These are phyloP conservation scores for Planiliza haematocheilus DNA, from an alignment of 2,113 vertebrate species.

Conservation along the genomic window DNA sequence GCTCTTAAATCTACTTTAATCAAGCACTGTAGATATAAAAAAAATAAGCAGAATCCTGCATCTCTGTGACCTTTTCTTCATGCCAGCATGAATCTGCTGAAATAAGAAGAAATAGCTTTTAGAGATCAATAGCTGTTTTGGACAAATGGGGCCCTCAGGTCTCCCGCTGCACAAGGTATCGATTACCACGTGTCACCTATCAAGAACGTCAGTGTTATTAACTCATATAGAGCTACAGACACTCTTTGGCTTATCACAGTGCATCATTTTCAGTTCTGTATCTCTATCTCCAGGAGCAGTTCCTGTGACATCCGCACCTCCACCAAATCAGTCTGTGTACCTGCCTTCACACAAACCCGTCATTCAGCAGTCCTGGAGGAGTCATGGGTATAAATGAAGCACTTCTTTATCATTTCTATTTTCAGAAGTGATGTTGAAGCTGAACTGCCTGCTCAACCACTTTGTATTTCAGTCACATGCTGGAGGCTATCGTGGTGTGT, in stretches of 20 bases:
- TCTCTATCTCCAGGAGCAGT: slow-evolving; percentile 21
- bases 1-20: slow-evolving; percentile 8
- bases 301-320: slow-evolving; percentile 15
- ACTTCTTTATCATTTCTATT: not conserved
- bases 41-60: not conserved
- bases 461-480: slow-evolving; percentile 58
- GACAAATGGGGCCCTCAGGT: slow-evolving; percentile 27
- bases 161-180: slow-evolving; percentile 10
- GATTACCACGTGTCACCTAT: slow-evolving; percentile 45
- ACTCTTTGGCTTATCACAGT: not conserved
- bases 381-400: slow-evolving; percentile 43
- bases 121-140: slow-evolving; percentile 51
- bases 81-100: slow-evolving; percentile 1
- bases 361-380: slow-evolving; percentile 20
- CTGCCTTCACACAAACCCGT: slow-evolving; percentile 37
- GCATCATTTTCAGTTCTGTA: not conserved
- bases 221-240: not conserved
- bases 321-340: not conserved
- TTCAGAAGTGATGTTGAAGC: not conserved
- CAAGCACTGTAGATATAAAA: not conserved
- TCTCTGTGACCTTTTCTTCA: not conserved
- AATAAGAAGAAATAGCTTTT: slow-evolving; percentile 24
- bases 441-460: not conserved
- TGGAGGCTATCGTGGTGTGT: slow-evolving; percentile 53
- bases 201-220: slow-evolving; percentile 27